Base-by-base conservation (phyloP, 2,797 vertebrate genomes). In the Xerus rutilus region DNA sequence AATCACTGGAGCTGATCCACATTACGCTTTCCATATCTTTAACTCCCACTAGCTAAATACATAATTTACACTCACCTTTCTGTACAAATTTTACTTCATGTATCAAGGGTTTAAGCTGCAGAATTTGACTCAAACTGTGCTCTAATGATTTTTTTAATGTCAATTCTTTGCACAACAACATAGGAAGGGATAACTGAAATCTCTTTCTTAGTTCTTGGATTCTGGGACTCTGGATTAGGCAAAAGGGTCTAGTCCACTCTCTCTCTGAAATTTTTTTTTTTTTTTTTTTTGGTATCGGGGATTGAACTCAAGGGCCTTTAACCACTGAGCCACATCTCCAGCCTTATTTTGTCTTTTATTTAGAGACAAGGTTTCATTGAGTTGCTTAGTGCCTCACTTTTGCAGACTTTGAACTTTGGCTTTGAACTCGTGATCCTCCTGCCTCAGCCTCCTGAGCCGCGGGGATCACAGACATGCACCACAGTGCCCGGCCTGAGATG, bases 81-180 rank as follows among this genome's bases (percentile, higher is more conserved):
- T 93, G 54, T 87, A 81, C 83, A 84, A 93, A 93, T 7, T 89
- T 93, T 88, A 72, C 14, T 79, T 85, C n/a, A 35, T 59, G n/a
- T 30, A 70, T 88, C 73, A 72, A 39, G 15, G 94, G 72, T 35
- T 35, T 59, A 91, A 94, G 69, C 45, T 76, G 77, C 1, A 1
- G 18, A 86, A 89, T 85, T 59, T 21, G 9, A 93, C 52, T 81
- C 73, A 52, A 15, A 79, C 39, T 91, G 59, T 90, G 89, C 78
- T 62, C 7, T 21, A 57, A 94, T 79, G 45, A 91, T 82, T 65
- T 62, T 81, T 43, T 1, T 47, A 74, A 79, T 79, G 57, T n/a
- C 35, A 57, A 39, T 39, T 11, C 52, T 57, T 79, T 79, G n/a
- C n/a, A 39, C 77, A 79, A 59, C 21, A 79, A 79, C 13, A 59